A percentile compares a stretch with the other conserved stretches of the same genome.
phyloP scores from a whole-genome alignment of 2,888 invertebrate species.

The Pterobdella sp. region DNA sequence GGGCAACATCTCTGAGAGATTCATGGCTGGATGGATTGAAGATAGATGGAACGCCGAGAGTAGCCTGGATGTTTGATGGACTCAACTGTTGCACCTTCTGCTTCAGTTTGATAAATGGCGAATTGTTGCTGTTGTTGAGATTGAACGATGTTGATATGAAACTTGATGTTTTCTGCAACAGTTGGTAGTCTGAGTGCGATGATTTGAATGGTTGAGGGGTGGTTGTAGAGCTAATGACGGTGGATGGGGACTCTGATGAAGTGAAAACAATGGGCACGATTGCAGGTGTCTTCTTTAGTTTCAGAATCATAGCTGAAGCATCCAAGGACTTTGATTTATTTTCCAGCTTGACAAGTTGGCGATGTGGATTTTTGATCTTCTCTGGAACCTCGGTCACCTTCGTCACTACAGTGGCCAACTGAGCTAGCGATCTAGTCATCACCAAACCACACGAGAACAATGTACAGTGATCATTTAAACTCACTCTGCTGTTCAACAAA shows the following conservation, averaged over 20 bases:
- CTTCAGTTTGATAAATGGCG: conserved; percentile 20
- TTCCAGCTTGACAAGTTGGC: neutral
- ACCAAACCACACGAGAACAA: conserved; percentile 15
- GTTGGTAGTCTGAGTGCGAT: conserved; percentile 9
- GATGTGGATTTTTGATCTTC: neutral
- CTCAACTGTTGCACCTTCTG: conserved; percentile 16
- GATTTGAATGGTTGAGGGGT: neutral
- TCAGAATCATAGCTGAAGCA: conserved; percentile 12
- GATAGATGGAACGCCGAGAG: neutral
- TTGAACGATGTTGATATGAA: neutral
- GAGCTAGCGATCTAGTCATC: conserved; percentile 12
- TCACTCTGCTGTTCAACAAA: neutral
- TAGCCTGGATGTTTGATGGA: neutral
- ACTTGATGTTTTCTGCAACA: neutral
- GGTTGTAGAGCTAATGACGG: neutral
- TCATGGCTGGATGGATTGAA: neutral
- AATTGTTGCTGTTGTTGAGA: neutral
- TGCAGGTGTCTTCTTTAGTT: neutral
- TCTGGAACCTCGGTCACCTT: neutral
- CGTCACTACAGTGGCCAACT: neutral
- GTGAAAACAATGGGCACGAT: conserved; percentile 8
- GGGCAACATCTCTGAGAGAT: conserved; percentile 27
- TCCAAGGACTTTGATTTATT: conserved; percentile 18
- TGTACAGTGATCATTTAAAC: conserved; percentile 9
- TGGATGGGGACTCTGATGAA: neutral